Evolutionary conservation across 2,113 vertebrate species (phyloP).

Genomic region (Spermophilus dauricus): DNA sequence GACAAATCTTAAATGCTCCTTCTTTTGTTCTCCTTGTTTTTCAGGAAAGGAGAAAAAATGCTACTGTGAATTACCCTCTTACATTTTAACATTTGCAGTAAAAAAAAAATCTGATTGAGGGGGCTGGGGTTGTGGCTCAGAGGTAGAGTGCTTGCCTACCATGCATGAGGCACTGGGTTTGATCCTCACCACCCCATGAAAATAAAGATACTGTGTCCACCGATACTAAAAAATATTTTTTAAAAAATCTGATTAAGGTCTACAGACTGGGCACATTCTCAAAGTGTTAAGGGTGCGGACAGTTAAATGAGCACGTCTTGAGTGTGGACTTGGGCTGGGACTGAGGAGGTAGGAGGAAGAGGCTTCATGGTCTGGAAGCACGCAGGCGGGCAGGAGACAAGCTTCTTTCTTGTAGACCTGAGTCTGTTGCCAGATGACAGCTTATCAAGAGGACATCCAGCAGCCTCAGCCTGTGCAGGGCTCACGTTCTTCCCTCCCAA

Average conservation of each 20-base stretch:
- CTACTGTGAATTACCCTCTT: neutral
- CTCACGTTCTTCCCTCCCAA: neutral
- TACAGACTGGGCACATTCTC: neutral
- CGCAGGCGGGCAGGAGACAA: too few species aligned
- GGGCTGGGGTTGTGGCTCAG: too few species aligned
- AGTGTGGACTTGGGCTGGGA: neutral
- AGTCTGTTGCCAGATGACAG: neutral
- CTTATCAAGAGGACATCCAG: neutral
- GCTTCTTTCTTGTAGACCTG: too few species aligned
- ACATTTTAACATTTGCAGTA: neutral
- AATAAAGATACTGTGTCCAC: too few species aligned
- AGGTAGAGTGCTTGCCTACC: too few species aligned
- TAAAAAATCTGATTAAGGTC: neutral
- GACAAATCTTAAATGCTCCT: neutral
- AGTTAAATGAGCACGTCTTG: neutral
- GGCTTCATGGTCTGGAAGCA: accelerated
- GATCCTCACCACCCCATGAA: too few species aligned
- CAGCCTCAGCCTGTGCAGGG: neutral
- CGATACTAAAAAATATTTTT: too few species aligned
- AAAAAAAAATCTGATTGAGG: neutral
- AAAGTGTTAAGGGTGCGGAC: neutral
- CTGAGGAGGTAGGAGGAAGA: neutral
- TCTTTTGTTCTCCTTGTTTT: constrained; percentile 22
- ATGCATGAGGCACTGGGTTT: too few species aligned
- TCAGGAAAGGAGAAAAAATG: neutral